phyloP scores from a whole-genome alignment of 2,888 invertebrate species.

The Rapana venosa region DNA sequence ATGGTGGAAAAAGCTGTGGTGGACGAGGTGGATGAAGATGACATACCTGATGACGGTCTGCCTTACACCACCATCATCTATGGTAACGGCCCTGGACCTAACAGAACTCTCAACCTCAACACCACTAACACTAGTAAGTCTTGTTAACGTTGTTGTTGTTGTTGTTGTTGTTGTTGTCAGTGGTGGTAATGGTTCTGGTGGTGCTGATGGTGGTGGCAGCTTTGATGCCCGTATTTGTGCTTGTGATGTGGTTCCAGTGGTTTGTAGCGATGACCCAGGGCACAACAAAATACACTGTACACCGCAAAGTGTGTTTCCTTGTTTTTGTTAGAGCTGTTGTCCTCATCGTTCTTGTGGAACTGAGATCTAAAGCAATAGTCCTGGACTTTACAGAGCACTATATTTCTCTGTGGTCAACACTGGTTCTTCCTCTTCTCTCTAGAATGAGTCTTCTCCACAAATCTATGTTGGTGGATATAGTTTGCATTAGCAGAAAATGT shows the following conservation, averaged over 20 bases:
- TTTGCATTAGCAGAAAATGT: not conserved
- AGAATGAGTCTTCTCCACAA: not conserved
- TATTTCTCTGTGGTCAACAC: too few relatives aligned
- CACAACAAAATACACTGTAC: too few relatives aligned
- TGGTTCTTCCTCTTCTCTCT: not conserved
- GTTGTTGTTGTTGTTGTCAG: not conserved
- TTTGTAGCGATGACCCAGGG: too few relatives aligned
- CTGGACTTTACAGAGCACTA: too few relatives aligned
- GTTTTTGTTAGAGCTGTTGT: too few relatives aligned
- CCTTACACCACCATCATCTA: conserved; percentile 64
- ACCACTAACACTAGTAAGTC: not conserved
- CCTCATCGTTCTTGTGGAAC: too few relatives aligned
- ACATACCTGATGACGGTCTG: conserved; percentile 48
- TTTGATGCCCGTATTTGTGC: not conserved
- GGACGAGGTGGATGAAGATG: not conserved
- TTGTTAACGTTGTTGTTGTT: not conserved
- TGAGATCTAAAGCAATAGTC: too few relatives aligned
- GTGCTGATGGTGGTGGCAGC: not conserved
- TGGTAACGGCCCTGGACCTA: conserved; percentile 62
- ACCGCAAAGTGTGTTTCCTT: too few relatives aligned
- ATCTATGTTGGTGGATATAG: not conserved
- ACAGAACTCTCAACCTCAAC: not conserved
- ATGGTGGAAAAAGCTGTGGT: conserved; percentile 9
- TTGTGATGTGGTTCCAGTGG: too few relatives aligned
- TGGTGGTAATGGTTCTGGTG: not conserved